These are phyloP conservation scores for Antheraea yamamai DNA, from an alignment of 2,888 invertebrate genomes.

Conservation along the genomic window DNA sequence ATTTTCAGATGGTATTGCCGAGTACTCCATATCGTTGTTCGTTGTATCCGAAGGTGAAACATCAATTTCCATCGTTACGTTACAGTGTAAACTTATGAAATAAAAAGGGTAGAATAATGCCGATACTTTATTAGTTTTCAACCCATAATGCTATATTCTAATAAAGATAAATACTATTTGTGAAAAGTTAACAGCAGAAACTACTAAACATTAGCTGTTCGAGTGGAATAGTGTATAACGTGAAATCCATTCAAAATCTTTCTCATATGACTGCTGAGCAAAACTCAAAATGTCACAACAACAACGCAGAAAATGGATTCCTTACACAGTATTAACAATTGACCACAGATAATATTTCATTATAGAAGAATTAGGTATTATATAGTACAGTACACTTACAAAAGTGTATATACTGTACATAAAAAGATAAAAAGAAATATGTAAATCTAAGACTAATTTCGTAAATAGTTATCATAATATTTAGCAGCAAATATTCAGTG, in stretches of 20 bases:
- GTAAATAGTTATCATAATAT: too few species aligned
- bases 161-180: constrained; percentile 34
- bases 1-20: constrained; percentile 65
- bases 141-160: constrained; percentile 64
- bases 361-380: neutral
- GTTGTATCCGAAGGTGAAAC: constrained; percentile 58
- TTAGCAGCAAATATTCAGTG: neutral
- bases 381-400: too few species aligned
- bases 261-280: constrained; percentile 48
- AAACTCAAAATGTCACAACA: constrained; percentile 79
- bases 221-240: constrained; percentile 21
- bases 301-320: constrained; percentile 81
- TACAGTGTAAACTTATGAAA: constrained; percentile 46
- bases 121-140: constrained; percentile 73
- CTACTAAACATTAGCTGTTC: constrained; percentile 48
- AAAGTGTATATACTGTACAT: too few species aligned
- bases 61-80: constrained; percentile 69
- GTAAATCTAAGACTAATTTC: too few species aligned
- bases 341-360: neutral
- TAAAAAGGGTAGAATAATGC: constrained; percentile 60
- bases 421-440: too few species aligned
- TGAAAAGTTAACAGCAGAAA: constrained; percentile 35
- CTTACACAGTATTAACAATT: neutral
- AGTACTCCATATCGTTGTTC: constrained; percentile 66
- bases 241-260: constrained; percentile 46